Conservation (phyloP, 2,888 invertebrate species). For the Drosophila leonis region DNA sequence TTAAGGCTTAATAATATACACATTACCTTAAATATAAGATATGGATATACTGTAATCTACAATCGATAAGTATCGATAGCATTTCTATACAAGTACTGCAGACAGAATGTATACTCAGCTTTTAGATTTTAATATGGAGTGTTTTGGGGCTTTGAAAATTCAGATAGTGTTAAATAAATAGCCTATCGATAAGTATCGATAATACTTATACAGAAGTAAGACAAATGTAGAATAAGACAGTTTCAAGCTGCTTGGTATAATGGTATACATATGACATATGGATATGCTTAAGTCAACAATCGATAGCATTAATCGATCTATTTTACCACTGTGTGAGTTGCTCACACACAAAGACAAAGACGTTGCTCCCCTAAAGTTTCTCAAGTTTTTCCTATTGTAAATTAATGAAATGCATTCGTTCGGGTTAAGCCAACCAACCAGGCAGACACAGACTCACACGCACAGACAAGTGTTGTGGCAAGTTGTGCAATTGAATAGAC, state of each 20-base stretch:
- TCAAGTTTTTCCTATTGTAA: conserved; percentile 22
- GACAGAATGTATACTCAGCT: too few species aligned
- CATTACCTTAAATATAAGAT: too few species aligned
- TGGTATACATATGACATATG: background rate
- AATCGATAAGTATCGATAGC: background rate
- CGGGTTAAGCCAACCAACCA: conserved; percentile 22
- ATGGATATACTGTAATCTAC: background rate
- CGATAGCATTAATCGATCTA: conserved; percentile 4
- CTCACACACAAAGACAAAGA: too few species aligned
- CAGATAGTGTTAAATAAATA: background rate
- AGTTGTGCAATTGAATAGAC: conserved; percentile 72
- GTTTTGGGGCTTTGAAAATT: too few species aligned
- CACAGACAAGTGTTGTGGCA: conserved; percentile 62
- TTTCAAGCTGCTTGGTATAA: background rate
- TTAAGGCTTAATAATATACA: too few species aligned
- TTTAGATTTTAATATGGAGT: too few species aligned
- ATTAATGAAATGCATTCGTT: conserved; percentile 61
- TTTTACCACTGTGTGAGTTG: too few species aligned
- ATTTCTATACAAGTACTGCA: background rate
- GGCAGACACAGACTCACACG: background rate
- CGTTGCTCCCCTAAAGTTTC: background rate
- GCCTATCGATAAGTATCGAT: conserved; percentile 3
- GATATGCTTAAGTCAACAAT: background rate
- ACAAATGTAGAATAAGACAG: background rate
- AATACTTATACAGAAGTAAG: background rate